Base-by-base conservation (phyloP, 2,797 vertebrate species). In the Danio aesculapii region DNA sequence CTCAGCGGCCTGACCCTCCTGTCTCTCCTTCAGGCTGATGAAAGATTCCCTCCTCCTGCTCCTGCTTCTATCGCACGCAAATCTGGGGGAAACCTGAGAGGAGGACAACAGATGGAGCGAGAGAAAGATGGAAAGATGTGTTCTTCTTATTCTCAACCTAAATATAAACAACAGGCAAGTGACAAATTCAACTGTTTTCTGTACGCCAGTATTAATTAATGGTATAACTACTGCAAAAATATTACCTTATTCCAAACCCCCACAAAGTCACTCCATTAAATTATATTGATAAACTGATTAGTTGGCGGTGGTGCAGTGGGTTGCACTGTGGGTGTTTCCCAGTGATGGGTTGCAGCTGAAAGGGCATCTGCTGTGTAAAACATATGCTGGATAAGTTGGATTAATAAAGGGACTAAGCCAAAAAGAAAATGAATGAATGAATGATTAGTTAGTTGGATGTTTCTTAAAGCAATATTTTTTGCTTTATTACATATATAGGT, bases 1-100 rank as follows among this genome's bases (percentile, higher is more conserved):
- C 77, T 79, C 64, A 83, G 72, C 72, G 62, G 78, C 64, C 86
- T 88, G 46, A 79, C 70, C 87, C 67, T 86, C 87, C 86, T 85
- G 84, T 84, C 84, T 83, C 91, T 89, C 88, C 87, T 92, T 89
- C 90, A 88, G 89, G 88, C 90, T 92, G 90, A 92, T 84, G 88
- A 92, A 92, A 91, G 89, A 90, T 80, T 88, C 90, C 86, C 64
- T 89, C 90, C 85, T 86, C 88, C 81, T 89, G 90, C 84, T 87
- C 90, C 84, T 84, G 86, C 89, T 82, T 84, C 82, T 82, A 61
- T 93, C 79, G 88, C 92, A 93, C 87, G 90, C 92, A 90, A 93
- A 11, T 8, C 80, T 79, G 71, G 49, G 69, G 43, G 58, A 82
- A 85, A 86, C 82, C 85, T 88, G 76, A 69, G 83, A 63, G 73